Conservation (phyloP, 37 sponge, comb jelly and placozoan species). For the Oopsacas minuta region DNA sequence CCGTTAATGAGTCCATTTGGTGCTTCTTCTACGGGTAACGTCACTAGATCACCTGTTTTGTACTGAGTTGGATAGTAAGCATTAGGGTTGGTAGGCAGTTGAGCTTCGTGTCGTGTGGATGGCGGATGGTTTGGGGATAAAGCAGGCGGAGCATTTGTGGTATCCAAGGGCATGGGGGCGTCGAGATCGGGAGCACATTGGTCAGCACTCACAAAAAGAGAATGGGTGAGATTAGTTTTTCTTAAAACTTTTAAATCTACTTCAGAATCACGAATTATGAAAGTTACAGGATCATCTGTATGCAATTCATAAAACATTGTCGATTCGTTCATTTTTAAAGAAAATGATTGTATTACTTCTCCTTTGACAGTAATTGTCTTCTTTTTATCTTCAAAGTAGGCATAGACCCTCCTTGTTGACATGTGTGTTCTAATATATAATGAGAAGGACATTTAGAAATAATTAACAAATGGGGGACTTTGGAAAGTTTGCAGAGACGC, state of each 20-base stretch:
- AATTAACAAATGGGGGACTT: no score
- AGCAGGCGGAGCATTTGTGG: neutral
- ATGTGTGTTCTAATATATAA: no score
- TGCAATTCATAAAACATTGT: neutral
- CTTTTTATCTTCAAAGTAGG: neutral
- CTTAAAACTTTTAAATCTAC: neutral
- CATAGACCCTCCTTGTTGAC: no score
- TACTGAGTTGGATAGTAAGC: neutral
- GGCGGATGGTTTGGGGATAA: neutral
- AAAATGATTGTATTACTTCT: neutral
- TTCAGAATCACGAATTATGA: neutral
- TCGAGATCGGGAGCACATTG: slow-evolving; percentile 9
- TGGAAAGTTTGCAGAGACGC: no score
- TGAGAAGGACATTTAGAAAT: no score
- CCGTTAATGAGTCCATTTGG: neutral
- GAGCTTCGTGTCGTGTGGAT: no score
- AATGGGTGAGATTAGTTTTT: neutral
- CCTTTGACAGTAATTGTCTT: neutral
- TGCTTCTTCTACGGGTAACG: neutral
- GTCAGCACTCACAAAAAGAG: neutral
- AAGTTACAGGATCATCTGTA: neutral
- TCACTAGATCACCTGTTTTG: neutral
- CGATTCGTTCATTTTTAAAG: neutral
- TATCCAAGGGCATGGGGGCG: no score
- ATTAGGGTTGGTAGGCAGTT: neutral